Evolutionary conservation across 2,797 vertebrate species (phyloP), one percentile per base, ranked within the genome.

Genomic region (Poecilia gillii): DNA sequence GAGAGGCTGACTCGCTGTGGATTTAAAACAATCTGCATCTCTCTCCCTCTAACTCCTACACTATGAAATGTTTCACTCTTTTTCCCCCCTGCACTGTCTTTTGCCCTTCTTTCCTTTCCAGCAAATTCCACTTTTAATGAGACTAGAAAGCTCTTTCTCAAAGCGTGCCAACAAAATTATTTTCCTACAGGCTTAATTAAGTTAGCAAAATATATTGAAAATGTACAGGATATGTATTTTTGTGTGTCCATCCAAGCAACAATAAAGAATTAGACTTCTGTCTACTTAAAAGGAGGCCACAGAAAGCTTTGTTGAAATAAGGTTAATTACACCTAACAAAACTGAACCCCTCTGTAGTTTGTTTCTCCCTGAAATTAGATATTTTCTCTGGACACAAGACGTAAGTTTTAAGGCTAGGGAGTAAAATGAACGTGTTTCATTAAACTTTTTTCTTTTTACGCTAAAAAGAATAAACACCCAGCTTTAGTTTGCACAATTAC

Each of bases 1-100:
- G 96, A 96, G 96, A 96, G 95, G 89, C 92, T 96, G 96, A 96
- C 93, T 96, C 91, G 95, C 94, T 94, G 94, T 80, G 91, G 95
- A 95, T 96, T 96, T 96, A 96, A 96, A 95, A 95, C 95, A 95
- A 96, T 96, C 95, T 96, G 93, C 89, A 92, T 85, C 82, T 81
- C 82, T 88, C 81, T 84, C 79, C 70, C 80, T 82, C 83, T 75
- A 86, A 82, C 89, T 86, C 84, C 88, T 88, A 84, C 84, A 77
- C 82, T 85, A 84, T 82, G 85, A 93, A 90, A 92, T 86, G 84
- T 85, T 84, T 86, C 76, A 91, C 84, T 87, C 85, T 72, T 89
- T 90, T 81, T 80, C 84, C 83, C 81, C 86, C 85, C 84, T 87
- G 84, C 77, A 86, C 89, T 86, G 85, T 87, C 85, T 82, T 87